phyloP scores from a whole-genome alignment of 2,888 invertebrate genomes.

The Galerucella pusilla region DNA sequence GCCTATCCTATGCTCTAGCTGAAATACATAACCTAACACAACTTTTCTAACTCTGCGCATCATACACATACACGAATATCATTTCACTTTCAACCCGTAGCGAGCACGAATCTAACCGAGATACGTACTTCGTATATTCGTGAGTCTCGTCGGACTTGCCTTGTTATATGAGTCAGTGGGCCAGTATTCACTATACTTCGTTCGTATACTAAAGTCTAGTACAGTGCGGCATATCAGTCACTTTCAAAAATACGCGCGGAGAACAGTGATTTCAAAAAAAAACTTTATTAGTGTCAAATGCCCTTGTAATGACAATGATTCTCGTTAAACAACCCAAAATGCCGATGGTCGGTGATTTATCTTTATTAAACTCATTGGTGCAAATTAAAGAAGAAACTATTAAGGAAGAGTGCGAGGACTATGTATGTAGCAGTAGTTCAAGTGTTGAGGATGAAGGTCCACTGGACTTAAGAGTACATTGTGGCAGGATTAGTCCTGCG shows the following conservation, averaged over 20 bases:
- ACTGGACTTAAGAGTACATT: constrained; percentile 79
- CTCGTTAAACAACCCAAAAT: constrained; percentile 53
- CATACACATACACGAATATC: constrained; percentile 46
- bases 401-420: constrained; percentile 54
- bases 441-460: constrained; percentile 66
- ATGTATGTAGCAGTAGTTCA: constrained; percentile 48
- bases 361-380: constrained; percentile 47
- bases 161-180: constrained; percentile 74
- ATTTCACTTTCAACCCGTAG: constrained; percentile 50
- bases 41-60: constrained; percentile 54
- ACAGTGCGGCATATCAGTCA: constrained; percentile 41
- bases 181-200: constrained; percentile 54
- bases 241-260: constrained; percentile 26
- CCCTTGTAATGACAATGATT: constrained; percentile 46
- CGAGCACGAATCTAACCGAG: constrained; percentile 51
- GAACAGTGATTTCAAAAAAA: constrained; percentile 19
- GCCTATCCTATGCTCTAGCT: constrained; percentile 38
- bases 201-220: constrained; percentile 37
- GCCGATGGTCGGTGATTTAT: constrained; percentile 52
- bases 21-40: constrained; percentile 60
- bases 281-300: constrained; percentile 23
- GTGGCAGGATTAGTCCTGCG: constrained; percentile 67
- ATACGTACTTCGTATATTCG: constrained; percentile 66
- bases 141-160: constrained; percentile 63
- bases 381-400: constrained; percentile 53